A percentile compares a stretch with the other conserved stretches of the same genome.
These are phyloP conservation scores for Brassicogethes aeneus DNA, from an alignment of 2,888 invertebrate genomes.

Conservation along the genomic window DNA sequence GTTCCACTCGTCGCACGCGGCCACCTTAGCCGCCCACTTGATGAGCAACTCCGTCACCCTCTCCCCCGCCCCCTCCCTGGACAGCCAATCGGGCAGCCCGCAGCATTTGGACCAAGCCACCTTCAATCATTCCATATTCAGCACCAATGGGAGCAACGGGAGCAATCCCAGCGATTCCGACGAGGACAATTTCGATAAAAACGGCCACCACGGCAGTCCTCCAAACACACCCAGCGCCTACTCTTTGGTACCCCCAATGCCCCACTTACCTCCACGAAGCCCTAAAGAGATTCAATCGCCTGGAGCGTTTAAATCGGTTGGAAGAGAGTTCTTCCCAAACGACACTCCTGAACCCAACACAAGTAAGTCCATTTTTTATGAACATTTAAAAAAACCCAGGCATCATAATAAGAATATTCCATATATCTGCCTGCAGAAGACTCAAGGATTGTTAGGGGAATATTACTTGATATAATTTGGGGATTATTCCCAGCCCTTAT, in stretches of 20 bases:
- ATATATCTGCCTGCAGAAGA: too few species aligned
- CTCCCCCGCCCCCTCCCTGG: slow-evolving; percentile 83
- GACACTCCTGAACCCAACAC: slow-evolving; percentile 74
- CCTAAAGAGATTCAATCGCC: slow-evolving; percentile 47
- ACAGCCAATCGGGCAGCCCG: slow-evolving; percentile 79
- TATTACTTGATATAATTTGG: too few species aligned
- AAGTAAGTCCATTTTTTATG: slow-evolving; percentile 54
- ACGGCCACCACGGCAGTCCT: slow-evolving; percentile 40
- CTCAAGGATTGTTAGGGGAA: too few species aligned
- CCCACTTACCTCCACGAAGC: slow-evolving; percentile 51
- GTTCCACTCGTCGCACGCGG: slow-evolving; percentile 43
- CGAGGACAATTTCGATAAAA: slow-evolving; percentile 53
- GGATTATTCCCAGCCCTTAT: too few species aligned
- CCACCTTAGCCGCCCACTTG: slow-evolving; percentile 59
- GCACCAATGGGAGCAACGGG: slow-evolving; percentile 35
- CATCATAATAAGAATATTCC: too few species aligned
- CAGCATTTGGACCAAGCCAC: slow-evolving; percentile 57
- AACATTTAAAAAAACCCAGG: too few species aligned
- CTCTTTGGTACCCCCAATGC: slow-evolving; percentile 38
- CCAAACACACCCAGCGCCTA: slow-evolving; percentile 47
- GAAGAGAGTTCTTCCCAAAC: slow-evolving; percentile 71
- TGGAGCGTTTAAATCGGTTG: slow-evolving; percentile 41
- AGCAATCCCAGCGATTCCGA: slow-evolving; percentile 78
- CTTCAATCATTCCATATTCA: slow-evolving; percentile 40
- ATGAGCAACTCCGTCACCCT: slow-evolving; percentile 81